Conservation (phyloP, 2,113 vertebrate species). For the Dryoscopus gambensis region DNA sequence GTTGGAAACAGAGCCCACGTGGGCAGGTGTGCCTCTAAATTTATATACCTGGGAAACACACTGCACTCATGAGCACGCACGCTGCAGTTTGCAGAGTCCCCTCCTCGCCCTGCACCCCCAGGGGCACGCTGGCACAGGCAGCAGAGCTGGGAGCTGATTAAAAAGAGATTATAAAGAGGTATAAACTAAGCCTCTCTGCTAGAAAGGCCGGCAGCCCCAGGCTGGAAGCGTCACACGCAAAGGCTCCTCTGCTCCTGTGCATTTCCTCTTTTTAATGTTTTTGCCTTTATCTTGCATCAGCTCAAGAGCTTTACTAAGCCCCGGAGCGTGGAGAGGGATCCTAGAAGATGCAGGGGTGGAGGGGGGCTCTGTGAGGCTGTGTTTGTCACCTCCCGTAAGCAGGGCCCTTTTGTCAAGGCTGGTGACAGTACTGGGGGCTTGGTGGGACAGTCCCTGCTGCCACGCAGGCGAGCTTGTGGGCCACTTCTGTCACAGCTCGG, state of each 20-base stretch:
- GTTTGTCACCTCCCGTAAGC: background rate
- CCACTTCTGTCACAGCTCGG: background rate
- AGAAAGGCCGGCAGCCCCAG: background rate
- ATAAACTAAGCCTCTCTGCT: background rate
- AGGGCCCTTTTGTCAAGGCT: background rate
- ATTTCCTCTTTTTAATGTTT: background rate
- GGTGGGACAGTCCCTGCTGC: background rate
- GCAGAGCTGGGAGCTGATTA: background rate
- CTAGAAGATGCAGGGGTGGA: background rate
- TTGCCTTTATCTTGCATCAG: background rate
- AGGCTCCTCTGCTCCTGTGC: background rate
- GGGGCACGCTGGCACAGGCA: background rate
- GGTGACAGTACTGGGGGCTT: background rate
- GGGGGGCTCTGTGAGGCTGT: background rate
- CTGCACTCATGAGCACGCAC: background rate
- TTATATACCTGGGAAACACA: background rate
- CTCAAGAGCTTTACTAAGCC: background rate
- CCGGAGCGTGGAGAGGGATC: background rate
- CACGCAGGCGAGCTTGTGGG: fast-evolving
- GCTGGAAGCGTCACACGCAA: background rate
- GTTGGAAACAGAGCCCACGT: background rate
- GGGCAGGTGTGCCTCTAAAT: background rate
- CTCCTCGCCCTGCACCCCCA: background rate
- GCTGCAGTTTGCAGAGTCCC: background rate
- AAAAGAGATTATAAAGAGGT: background rate